A percentile compares a stretch with the other conserved stretches of the same genome.
These are phyloP conservation scores for Melieria omissa DNA, from an alignment of 2,888 invertebrate genomes.

Conservation along the genomic window DNA sequence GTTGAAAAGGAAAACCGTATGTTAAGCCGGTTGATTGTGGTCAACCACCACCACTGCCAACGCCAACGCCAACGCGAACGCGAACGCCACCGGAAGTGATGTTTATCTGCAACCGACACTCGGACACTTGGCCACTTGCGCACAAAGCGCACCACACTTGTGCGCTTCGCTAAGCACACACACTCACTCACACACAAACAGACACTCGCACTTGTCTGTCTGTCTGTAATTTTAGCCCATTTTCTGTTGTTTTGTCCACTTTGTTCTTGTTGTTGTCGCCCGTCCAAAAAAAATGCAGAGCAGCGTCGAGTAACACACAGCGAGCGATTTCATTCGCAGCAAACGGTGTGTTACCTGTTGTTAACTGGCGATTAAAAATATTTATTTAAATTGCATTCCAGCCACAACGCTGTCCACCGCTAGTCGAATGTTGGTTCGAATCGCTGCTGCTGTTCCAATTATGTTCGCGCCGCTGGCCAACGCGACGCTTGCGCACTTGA, in stretches of 20 bases:
- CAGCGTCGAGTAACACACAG: too few relatives aligned
- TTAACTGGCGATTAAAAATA: slow-evolving; percentile 9
- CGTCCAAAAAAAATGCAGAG: too few relatives aligned
- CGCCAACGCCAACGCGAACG: slow-evolving; percentile 38
- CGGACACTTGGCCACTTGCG: slow-evolving; percentile 18
- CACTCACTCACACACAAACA: too few relatives aligned
- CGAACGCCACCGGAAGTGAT: slow-evolving; percentile 44
- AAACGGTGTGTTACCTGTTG: slow-evolving; percentile 10
- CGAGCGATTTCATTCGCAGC: too few relatives aligned
- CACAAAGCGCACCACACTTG: too few relatives aligned
- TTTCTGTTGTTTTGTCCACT: too few relatives aligned
- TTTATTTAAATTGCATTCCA: slow-evolving; percentile 2
- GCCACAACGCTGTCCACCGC: neutral
- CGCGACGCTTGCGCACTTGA: slow-evolving; percentile 12
- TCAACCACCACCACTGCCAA: slow-evolving; percentile 43
- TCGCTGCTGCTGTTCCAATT: neutral
- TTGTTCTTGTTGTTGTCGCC: too few relatives aligned
- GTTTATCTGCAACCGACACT: slow-evolving; percentile 40
- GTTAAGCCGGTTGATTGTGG: slow-evolving; percentile 9
- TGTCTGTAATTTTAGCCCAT: too few relatives aligned
- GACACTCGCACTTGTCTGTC: too few relatives aligned
- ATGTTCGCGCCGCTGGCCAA: neutral
- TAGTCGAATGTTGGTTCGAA: neutral
- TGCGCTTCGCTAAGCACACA: too few relatives aligned
- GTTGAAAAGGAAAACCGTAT: slow-evolving; percentile 26